phyloP scores from a whole-genome alignment of 2,113 vertebrate genomes.

The Grammomys dolichurus region DNA sequence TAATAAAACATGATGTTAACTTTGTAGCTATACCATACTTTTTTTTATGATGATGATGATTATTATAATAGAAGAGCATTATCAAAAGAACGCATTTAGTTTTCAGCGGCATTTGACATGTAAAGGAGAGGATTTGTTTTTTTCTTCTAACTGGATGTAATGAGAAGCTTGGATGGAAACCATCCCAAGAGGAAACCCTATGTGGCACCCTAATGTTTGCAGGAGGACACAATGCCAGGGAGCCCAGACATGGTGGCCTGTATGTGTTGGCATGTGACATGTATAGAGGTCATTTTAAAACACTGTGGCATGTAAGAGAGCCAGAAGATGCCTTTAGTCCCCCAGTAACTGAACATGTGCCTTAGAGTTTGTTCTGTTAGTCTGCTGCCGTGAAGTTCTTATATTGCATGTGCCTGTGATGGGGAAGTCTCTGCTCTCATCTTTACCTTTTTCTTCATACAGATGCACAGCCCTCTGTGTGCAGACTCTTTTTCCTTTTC shows the following conservation, averaged over 20 bases:
- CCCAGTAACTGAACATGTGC: accelerated
- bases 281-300: conserved; percentile 21
- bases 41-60: neutral
- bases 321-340: neutral
- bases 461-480: conserved; percentile 70
- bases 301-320: neutral
- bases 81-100: neutral
- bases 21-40: neutral
- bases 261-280: conserved; percentile 29
- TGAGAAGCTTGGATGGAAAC: conserved; percentile 1
- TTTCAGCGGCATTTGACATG: neutral
- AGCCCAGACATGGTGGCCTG: neutral
- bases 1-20: neutral
- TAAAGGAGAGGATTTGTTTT: neutral
- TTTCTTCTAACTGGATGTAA: neutral
- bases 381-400: conserved; percentile 56
- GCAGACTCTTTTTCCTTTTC: conserved; percentile 78
- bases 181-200: neutral
- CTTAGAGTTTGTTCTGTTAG: conserved; percentile 38
- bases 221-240: neutral
- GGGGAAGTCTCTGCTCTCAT: conserved; percentile 52
- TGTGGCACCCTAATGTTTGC: neutral
- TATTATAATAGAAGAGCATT: neutral
- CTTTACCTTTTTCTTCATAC: conserved; percentile 37
- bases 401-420: conserved; percentile 5